A percentile compares a stretch with the other conserved stretches of the same genome.
These are phyloP conservation scores for Lepus townsendii DNA, from an alignment of 2,797 vertebrate genomes.

Conservation along the genomic window DNA sequence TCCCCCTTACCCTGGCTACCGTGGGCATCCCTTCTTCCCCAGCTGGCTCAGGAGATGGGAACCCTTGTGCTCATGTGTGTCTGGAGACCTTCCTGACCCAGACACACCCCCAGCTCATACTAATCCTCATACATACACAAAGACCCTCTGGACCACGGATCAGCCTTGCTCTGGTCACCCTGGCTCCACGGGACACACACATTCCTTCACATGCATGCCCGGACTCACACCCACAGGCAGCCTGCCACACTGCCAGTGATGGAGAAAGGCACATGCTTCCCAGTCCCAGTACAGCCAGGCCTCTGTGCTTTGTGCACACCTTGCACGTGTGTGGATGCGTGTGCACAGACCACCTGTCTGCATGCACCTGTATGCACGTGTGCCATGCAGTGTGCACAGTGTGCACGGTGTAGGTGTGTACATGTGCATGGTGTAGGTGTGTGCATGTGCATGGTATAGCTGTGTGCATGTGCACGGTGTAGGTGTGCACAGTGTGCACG, in stretches of 20 bases:
- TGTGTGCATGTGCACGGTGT: background rate
- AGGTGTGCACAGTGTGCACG: background rate
- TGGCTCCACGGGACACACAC: background rate
- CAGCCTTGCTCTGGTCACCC: background rate
- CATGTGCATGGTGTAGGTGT: background rate
- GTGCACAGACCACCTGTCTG: too few species aligned
- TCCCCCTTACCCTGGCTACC: background rate
- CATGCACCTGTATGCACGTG: background rate
- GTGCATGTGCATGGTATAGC: rapidly evolving
- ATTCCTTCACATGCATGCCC: background rate
- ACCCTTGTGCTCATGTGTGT: background rate
- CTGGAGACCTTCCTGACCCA: background rate
- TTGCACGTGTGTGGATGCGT: rapidly evolving
- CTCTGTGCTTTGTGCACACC: background rate
- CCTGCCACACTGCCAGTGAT: background rate
- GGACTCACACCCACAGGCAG: background rate
- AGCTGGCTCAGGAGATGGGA: background rate
- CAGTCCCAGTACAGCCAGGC: background rate
- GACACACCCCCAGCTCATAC: background rate
- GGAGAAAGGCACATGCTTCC: background rate
- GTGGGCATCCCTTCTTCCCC: background rate
- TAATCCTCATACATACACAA: background rate
- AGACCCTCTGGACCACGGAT: background rate
- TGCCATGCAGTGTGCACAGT: background rate
- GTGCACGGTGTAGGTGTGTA: background rate